These are phyloP conservation scores for Peromyscus aztecus DNA, from an alignment of 2,797 vertebrate species.

Conservation along the genomic window DNA sequence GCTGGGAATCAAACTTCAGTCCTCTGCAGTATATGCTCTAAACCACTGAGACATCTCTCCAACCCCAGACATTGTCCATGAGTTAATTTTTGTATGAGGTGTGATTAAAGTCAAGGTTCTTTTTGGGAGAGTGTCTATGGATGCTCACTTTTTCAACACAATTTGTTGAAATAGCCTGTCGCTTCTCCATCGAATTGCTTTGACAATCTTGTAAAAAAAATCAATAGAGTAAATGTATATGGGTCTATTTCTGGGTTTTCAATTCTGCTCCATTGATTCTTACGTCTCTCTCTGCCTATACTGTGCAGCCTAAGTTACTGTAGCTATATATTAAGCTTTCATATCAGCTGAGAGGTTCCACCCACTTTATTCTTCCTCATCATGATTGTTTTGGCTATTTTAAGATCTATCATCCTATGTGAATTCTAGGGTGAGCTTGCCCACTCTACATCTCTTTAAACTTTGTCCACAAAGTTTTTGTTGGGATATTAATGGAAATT, in stretches of 20 bases:
- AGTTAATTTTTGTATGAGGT: neutral
- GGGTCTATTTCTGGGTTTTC: neutral
- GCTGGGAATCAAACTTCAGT: neutral
- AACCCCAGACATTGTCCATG: neutral
- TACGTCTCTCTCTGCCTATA: neutral
- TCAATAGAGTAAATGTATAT: constrained; percentile 1
- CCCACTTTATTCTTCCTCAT: neutral
- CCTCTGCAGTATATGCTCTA: neutral
- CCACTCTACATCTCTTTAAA: neutral
- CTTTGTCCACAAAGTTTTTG: neutral
- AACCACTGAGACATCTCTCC: neutral
- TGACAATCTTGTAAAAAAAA: neutral
- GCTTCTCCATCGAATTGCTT: neutral
- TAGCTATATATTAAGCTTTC: neutral
- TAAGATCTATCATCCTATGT: neutral
- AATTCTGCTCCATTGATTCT: neutral
- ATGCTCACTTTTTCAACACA: neutral
- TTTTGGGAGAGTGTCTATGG: neutral
- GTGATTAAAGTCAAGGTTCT: neutral
- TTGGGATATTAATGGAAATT: neutral
- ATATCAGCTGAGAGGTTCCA: neutral
- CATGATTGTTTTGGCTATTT: neutral
- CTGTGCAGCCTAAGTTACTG: neutral
- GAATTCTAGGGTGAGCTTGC: neutral
- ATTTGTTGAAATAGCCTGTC: neutral